Conservation (phyloP, 2,888 invertebrate species). For the Marasmarcha lunaedactyla region DNA sequence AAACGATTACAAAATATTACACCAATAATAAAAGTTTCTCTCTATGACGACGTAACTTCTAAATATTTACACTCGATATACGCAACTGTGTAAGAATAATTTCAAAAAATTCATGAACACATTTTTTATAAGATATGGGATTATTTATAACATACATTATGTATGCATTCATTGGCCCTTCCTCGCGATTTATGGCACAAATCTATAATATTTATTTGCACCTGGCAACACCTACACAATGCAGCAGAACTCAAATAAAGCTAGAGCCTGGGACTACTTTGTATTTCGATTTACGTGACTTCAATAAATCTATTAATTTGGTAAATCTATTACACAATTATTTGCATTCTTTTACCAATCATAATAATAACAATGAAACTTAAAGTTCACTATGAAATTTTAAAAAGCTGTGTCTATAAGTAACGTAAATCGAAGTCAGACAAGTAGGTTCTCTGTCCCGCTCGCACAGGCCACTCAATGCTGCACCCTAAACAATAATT, state of each 20-base stretch:
- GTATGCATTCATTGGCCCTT: constrained; percentile 24
- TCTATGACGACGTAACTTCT: constrained; percentile 11
- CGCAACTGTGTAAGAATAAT: constrained; percentile 46
- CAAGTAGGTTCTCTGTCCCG: too few species aligned
- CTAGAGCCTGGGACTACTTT: too few species aligned
- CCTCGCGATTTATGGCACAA: constrained; percentile 40
- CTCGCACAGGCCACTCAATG: constrained; percentile 31
- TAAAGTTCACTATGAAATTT: too few species aligned
- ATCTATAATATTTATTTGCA: constrained; percentile 23
- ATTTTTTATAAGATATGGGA: constrained; percentile 65
- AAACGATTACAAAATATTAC: constrained; percentile 1
- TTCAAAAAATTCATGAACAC: constrained; percentile 63
- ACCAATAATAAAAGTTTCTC: background rate
- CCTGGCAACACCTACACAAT: constrained; percentile 10
- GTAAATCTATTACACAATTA: too few species aligned
- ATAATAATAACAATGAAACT: too few species aligned
- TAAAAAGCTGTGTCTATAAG: too few species aligned
- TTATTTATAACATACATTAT: constrained; percentile 26
- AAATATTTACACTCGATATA: constrained; percentile 36
- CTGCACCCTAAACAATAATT: constrained; percentile 34
- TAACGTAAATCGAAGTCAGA: too few species aligned
- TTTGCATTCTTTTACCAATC: too few species aligned
- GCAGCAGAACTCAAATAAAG: background rate
- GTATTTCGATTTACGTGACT: too few species aligned
- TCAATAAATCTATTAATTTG: too few species aligned